Evolutionary conservation across 2,113 vertebrate species (phyloP), one percentile per base, ranked within the genome.

Genomic region (Polypterus senegalus): DNA sequence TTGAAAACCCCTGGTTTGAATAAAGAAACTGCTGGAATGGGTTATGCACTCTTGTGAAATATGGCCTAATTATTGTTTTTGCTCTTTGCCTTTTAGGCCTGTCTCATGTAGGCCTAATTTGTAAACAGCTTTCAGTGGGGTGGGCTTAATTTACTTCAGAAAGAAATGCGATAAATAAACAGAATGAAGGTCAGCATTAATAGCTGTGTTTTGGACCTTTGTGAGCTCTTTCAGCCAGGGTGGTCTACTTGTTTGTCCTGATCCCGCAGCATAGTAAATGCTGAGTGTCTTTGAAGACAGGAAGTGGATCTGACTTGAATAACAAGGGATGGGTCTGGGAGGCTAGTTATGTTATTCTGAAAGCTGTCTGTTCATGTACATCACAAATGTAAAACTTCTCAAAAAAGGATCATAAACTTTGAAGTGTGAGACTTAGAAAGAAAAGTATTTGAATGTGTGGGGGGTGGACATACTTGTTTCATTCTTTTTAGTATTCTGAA

Each of bases 241-340:
- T 70, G 71, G 64, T 69, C 70, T 49, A 6, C 59, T 46, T 49
- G 9, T 59, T 51, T 60, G 61, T 43, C 43, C 11, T 44, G n/a
- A 5, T 58, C 45, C 47, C 44, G 51, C 59, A 49, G 63, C 61
- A 62, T 56, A 59, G 43, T 59, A 64, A 61, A 54, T 61, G 57
- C 66, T 68, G 27, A 60, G 62, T 64, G 45, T 66, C 60, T 70
- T 70, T 49, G 54, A 54, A 65, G 58, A 54, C 47, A 54, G 63
- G 57, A 66, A 55, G 60, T 73, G 47, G 65, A 68, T 11, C 53
- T 68, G 67, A 61, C 48, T 65, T 11, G 63, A 47, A 46, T 49
- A 57, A 45, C 66, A 67, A 10, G 57, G 61, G 61, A 43, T 52
- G 54, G 49, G 49, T 6, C 6, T 6, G 49, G 27, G 27, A 27